These are phyloP conservation scores for Dendrocincla fuliginosa DNA, from an alignment of 2,797 vertebrate species.

Conservation along the genomic window DNA sequence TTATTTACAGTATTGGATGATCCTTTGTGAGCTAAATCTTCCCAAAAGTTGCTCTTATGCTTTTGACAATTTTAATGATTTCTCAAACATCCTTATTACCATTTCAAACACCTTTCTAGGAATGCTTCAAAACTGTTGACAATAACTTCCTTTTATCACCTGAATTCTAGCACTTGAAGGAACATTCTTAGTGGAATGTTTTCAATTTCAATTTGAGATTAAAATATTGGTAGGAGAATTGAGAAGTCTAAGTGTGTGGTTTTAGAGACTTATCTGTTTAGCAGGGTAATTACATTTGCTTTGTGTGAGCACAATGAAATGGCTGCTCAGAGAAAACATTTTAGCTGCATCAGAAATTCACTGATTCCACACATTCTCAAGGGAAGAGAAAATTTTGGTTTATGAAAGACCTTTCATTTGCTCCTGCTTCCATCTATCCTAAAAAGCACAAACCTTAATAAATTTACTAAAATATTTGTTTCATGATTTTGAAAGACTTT, in stretches of 20 bases:
- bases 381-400: background rate
- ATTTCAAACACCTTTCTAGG: background rate
- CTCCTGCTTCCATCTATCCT: background rate
- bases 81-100: background rate
- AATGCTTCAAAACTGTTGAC: background rate
- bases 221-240: background rate
- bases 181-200: background rate
- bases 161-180: background rate
- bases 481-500: background rate
- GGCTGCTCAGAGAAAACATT: background rate
- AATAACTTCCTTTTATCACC: background rate
- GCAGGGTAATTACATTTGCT: background rate
- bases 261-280: background rate
- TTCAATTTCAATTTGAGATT: background rate
- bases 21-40: background rate
- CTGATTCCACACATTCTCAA: background rate
- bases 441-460: background rate
- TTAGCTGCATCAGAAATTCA: background rate
- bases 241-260: background rate
- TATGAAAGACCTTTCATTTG: background rate
- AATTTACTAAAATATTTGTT: background rate
- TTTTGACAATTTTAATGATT: background rate
- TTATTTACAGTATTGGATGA: background rate
- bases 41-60: background rate
- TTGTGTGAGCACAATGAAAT: background rate